These are phyloP conservation scores for Peromyscus melanophrys DNA, from an alignment of 2,797 vertebrate genomes.

Conservation along the genomic window DNA sequence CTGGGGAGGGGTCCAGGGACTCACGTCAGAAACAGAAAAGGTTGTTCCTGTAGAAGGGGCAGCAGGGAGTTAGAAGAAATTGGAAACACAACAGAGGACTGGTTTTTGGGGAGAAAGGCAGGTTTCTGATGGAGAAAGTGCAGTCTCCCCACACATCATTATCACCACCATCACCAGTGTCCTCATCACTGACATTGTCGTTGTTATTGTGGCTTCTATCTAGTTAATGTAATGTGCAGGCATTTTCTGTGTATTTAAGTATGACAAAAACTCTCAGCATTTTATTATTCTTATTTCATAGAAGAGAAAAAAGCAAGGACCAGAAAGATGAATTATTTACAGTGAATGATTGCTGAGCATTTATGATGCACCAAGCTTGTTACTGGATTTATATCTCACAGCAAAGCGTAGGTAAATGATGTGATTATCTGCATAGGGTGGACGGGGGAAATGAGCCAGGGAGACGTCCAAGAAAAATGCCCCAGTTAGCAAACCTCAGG, in stretches of 20 bases:
- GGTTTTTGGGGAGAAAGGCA: constrained; percentile 3
- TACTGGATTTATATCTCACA: constrained; percentile 38
- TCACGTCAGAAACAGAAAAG: constrained; percentile 67
- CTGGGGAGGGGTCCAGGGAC: constrained; percentile 62
- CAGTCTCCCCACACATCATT: neutral
- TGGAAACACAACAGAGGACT: neutral
- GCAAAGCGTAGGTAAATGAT: neutral
- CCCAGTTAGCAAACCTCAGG: neutral
- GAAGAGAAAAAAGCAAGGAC: constrained; percentile 6
- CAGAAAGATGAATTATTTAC: constrained; percentile 53
- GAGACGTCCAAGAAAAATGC: neutral
- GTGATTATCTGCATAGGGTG: neutral
- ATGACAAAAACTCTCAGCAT: constrained; percentile 11
- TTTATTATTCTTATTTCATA: constrained; percentile 31
- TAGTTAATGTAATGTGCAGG: neutral
- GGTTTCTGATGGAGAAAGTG: constrained; percentile 12
- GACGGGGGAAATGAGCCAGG: neutral
- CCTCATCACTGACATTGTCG: neutral
- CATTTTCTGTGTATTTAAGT: neutral
- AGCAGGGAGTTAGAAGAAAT: neutral
- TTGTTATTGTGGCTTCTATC: neutral
- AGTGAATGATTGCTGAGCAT: constrained; percentile 5
- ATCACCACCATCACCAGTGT: neutral
- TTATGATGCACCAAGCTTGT: neutral
- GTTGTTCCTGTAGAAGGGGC: neutral